Evolutionary conservation across 2,888 invertebrate genomes (phyloP).

Genomic region (Galerucella pusilla): DNA sequence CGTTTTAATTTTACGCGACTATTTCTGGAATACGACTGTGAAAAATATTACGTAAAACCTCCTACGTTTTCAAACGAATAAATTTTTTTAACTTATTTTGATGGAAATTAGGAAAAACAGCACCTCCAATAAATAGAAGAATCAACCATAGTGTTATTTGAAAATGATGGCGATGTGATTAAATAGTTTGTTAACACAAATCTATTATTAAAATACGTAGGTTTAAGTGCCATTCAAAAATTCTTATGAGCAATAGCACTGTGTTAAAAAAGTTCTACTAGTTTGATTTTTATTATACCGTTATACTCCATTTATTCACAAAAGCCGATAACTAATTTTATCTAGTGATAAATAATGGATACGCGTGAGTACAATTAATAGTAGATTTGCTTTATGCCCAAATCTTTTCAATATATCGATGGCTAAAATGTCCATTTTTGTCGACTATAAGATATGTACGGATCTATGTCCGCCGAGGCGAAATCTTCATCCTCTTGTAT

Average conservation of each 20-base stretch:
- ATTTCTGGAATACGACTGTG: conserved; percentile 42
- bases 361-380: too few relatives aligned
- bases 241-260: neutral
- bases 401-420: too few relatives aligned
- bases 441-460: too few relatives aligned
- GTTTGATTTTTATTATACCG: neutral
- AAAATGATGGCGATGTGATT: neutral
- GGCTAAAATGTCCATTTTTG: too few relatives aligned
- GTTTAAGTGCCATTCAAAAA: neutral
- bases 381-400: too few relatives aligned
- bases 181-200: neutral
- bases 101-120: neutral
- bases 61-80: conserved; percentile 36
- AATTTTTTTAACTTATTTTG: neutral
- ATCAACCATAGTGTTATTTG: neutral
- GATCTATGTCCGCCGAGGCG: too few relatives aligned
- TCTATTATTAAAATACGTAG: conserved; percentile 1
- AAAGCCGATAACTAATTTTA: neutral
- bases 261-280: neutral
- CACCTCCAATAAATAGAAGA: neutral
- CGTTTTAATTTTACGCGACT: conserved; percentile 39
- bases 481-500: too few relatives aligned
- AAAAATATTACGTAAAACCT: conserved; percentile 43
- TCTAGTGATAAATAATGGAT: neutral
- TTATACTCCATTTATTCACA: neutral